phyloP scores from a whole-genome alignment of 1,140 invertebrate species.

The Macrosteles quadrilineatus region DNA sequence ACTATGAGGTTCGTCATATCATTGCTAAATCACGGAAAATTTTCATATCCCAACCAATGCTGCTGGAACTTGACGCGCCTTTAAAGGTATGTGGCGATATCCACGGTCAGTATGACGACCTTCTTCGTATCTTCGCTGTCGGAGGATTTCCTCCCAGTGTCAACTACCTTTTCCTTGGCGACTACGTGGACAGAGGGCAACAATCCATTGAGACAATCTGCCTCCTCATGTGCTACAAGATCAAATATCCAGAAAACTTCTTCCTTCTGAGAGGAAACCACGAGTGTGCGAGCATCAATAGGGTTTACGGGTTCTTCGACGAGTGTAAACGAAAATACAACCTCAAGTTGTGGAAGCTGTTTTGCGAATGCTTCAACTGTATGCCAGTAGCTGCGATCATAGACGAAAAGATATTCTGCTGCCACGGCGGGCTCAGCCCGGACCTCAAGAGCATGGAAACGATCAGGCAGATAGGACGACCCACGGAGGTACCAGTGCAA shows the following conservation, averaged over 20 bases:
- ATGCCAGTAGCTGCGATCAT: conserved; percentile 45
- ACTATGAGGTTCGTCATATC: conserved; percentile 59
- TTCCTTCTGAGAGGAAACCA: too few species aligned
- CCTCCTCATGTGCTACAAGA: too few species aligned
- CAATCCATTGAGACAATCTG: too few species aligned
- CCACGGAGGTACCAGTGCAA: conserved; percentile 67
- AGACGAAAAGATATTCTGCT: conserved; percentile 65
- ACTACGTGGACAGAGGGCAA: conserved; percentile 90
- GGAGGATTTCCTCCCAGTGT: conserved; percentile 94
- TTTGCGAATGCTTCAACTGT: conserved; percentile 98
- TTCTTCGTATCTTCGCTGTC: conserved; percentile 92
- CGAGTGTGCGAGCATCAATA: conserved; percentile 83
- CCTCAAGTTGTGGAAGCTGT: conserved; percentile 98
- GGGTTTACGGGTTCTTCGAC: conserved; percentile 88
- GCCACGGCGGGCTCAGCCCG: conserved; percentile 61
- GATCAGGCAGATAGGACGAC: conserved; percentile 66
- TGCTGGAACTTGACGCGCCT: conserved; percentile 53
- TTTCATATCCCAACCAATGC: conserved; percentile 67
- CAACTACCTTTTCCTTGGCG: conserved; percentile 94
- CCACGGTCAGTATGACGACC: conserved; percentile 88
- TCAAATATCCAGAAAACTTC: too few species aligned
- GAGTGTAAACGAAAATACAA: conserved; percentile 87
- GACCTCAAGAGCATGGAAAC: conserved; percentile 62
- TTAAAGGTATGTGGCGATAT: conserved; percentile 70
- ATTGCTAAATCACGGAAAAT: conserved; percentile 55